Evolutionary conservation across 1,140 invertebrate genomes (phyloP).

Genomic region (Camponotus vicinus): DNA sequence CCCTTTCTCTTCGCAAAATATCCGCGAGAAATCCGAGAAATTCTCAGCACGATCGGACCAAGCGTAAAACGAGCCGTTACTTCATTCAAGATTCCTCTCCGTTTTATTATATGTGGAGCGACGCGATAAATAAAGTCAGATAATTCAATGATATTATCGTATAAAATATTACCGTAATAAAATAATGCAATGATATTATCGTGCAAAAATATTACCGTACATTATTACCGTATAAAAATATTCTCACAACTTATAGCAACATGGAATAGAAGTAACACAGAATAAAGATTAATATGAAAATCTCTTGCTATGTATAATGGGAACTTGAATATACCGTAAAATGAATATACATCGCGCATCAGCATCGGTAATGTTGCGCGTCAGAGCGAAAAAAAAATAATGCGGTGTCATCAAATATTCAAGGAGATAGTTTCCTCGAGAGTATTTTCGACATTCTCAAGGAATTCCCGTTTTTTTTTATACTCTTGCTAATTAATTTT

Average conservation of each 20-base stretch:
- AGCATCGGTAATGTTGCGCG: neutral
- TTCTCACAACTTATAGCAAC: neutral
- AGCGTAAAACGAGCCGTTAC: neutral
- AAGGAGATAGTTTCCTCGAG: neutral
- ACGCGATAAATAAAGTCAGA: neutral
- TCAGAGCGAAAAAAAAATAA: slow-evolving; percentile 17
- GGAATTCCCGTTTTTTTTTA: slow-evolving; percentile 29
- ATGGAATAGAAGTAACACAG: neutral
- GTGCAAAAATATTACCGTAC: too few species aligned
- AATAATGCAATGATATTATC: too few species aligned
- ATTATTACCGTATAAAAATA: neutral
- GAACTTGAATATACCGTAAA: slow-evolving; percentile 1
- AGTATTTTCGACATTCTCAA: neutral
- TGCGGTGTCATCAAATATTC: neutral
- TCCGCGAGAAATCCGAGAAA: slow-evolving; percentile 20
- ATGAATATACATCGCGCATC: neutral
- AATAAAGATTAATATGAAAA: neutral
- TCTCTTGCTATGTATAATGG: neutral
- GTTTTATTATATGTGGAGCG: neutral
- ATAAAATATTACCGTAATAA: neutral
- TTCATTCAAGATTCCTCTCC: neutral
- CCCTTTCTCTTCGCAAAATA: slow-evolving; percentile 31
- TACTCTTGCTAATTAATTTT: slow-evolving; percentile 14
- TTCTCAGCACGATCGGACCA: neutral
- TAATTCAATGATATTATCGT: neutral